These are phyloP conservation scores for Beroe forskalii DNA, from an alignment of 37 sponge, comb jelly and placozoan genomes.

Conservation along the genomic window DNA sequence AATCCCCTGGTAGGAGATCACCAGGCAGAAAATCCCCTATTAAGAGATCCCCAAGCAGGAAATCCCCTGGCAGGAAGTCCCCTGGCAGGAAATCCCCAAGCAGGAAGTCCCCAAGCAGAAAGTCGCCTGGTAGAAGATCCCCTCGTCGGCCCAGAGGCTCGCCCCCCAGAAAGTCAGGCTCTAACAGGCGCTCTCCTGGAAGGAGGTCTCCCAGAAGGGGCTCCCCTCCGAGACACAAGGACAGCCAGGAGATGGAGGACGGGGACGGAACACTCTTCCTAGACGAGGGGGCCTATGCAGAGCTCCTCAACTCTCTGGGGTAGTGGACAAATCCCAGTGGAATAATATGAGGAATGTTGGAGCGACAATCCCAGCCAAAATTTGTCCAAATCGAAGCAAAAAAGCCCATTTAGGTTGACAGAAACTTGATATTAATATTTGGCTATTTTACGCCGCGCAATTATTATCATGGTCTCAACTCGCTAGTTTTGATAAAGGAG, in stretches of 20 bases:
- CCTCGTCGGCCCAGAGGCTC: neutral
- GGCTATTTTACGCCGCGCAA: no score
- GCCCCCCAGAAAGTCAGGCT: neutral
- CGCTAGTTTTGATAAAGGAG: no score
- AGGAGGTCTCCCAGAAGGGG: neutral
- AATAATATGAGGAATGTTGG: no score
- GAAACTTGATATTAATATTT: no score
- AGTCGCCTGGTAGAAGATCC: neutral
- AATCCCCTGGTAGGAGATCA: neutral
- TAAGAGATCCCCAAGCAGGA: neutral
- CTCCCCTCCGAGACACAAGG: neutral
- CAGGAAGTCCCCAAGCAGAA: neutral
- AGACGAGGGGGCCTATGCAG: constrained; percentile 63
- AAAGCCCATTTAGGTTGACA: no score
- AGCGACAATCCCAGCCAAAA: no score
- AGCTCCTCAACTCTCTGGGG: constrained; percentile 6
- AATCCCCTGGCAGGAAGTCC: neutral
- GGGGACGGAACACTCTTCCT: constrained; percentile 50
- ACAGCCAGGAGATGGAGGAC: neutral
- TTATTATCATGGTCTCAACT: no score
- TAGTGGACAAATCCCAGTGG: no score
- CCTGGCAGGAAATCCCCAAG: neutral
- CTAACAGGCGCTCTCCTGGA: neutral
- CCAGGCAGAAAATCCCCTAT: neutral
- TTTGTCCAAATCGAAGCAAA: no score